Evolutionary conservation across 1,140 invertebrate genomes (phyloP), one percentile per base, ranked within the genome.

Genomic region (Coenobita brevimanus): DNA sequence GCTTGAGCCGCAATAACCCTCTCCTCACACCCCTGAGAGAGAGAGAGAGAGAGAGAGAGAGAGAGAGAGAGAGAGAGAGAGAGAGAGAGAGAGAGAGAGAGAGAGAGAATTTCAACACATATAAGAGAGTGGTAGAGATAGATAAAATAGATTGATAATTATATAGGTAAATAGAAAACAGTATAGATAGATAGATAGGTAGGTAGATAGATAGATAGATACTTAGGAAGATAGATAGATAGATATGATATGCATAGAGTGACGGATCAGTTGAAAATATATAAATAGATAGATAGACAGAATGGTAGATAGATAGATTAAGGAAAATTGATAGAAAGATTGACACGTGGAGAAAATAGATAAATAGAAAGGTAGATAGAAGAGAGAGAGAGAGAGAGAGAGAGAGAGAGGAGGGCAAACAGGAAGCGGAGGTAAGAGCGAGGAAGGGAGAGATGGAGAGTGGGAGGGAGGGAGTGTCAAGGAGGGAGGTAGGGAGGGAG

Each of bases 31-130:
- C 46, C 17, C 17, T 50, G 62, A 10, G 62, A 67, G 62, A 67
- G 62, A 24, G n/a, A 24, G n/a, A 24, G 62, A 67, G 62, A 67
- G 62, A 67, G 62, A 67, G 62, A 67, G 62, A 67, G 62, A 67
- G 21, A 67, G 62, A 33, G 21, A 67, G 62, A 67, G 21, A 67
- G 62, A 67, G 21, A 67, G 62, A 67, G 21, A 67, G 62, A 67
- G 21, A 67, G 62, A 67, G 21, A 67, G 62, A 67, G 21, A 67
- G 62, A 6, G 21, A 6, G 62, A 6, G 46, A 50, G 46, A 50
- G 46, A 6, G 46, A 50, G 46, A 6, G 46, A 50, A 17, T 17
- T 8, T 17, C 8, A 67, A 6, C 6, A n/a, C 6, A 30, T 3
- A 15, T 30, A 27, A 6, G 3, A 27, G n/a, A 2, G n/a, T n/a